These are phyloP conservation scores for Erythrocebus patas DNA, from an alignment of 2,113 vertebrate species.

Conservation along the genomic window DNA sequence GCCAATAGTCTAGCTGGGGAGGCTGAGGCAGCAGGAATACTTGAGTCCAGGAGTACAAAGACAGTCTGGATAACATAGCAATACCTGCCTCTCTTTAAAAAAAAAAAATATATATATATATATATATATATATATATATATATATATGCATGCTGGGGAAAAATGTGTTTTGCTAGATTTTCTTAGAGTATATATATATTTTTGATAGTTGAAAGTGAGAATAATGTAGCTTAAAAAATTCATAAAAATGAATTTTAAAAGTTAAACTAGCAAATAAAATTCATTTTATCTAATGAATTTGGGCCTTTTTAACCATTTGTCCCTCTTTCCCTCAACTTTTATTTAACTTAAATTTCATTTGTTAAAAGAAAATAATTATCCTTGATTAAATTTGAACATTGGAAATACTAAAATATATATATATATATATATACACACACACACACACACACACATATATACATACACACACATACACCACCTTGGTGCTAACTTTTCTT, in stretches of 20 bases:
- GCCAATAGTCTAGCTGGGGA: not conserved
- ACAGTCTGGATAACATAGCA: not conserved
- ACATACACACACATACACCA: not conserved
- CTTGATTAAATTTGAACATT: constrained; percentile 9
- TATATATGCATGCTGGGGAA: not conserved
- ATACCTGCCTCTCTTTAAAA: not conserved
- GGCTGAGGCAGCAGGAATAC: not conserved
- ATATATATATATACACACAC: accelerated
- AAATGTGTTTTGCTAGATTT: not conserved
- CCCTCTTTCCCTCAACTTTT: constrained; percentile 17
- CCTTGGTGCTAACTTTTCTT: not conserved
- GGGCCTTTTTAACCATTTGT: not conserved
- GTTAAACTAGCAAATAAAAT: not conserved
- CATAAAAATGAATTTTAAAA: not conserved
- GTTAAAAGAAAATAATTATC: constrained; percentile 32
- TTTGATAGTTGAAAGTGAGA: not conserved
- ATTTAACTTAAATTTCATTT: not conserved
- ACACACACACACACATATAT: not conserved
- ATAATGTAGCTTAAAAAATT: not conserved
- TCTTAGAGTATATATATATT: not conserved
- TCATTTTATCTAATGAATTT: not conserved
- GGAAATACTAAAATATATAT: not conserved
- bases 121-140: too few species aligned
- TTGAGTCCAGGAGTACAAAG: not conserved
- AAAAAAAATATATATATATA: not conserved